Conservation (phyloP, 2,797 vertebrate genomes). For the Balearica regulorum region DNA sequence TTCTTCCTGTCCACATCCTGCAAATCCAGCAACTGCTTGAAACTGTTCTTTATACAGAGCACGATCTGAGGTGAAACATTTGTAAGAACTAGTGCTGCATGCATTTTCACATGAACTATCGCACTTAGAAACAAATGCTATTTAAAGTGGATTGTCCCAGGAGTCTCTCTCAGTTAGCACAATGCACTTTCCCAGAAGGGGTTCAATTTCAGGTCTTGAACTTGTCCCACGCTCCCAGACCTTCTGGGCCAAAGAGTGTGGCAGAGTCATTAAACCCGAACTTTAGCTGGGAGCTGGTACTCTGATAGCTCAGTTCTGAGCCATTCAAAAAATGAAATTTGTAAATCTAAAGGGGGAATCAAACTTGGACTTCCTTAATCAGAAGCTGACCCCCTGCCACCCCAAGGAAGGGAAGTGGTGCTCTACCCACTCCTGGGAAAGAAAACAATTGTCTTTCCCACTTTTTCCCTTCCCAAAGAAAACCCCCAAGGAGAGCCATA, state of each 20-base stretch:
- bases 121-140: constrained; percentile 57
- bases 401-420: background rate
- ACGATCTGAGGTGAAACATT: constrained; percentile 19
- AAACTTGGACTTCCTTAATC: background rate
- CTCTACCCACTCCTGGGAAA: background rate
- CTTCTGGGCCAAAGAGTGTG: constrained; percentile 30
- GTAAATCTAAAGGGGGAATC: background rate
- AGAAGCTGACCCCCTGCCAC: background rate
- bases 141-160: constrained; percentile 62
- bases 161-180: constrained; percentile 36
- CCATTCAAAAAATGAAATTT: background rate
- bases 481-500: background rate
- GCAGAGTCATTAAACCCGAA: background rate
- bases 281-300: background rate
- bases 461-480: background rate
- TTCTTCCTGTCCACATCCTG: constrained; percentile 27
- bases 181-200: constrained; percentile 60
- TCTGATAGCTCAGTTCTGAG: background rate
- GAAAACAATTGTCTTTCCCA: background rate
- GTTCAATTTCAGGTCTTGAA: constrained; percentile 53
- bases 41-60: background rate
- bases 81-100: background rate
- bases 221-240: constrained; percentile 57
- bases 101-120: constrained; percentile 64
- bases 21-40: background rate